Evolutionary conservation across 2,888 invertebrate species (phyloP).

Genomic region (Ferrisia virgata): DNA sequence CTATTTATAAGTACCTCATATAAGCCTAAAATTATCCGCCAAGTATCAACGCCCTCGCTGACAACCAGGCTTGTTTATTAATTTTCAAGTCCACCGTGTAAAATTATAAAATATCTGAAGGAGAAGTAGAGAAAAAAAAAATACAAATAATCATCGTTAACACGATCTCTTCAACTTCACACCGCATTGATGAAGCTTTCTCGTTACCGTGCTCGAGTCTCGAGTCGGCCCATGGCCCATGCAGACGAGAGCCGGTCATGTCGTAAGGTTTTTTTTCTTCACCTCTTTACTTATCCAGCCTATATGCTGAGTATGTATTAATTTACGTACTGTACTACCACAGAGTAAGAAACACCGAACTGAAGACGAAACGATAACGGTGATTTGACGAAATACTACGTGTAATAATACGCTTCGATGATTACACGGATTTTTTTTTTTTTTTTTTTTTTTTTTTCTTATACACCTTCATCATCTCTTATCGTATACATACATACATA

Average conservation of each 20-base stretch:
- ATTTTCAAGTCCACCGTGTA: conserved; percentile 29
- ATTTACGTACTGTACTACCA: not conserved
- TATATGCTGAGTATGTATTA: not conserved
- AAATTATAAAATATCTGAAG: not conserved
- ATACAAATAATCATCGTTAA: conserved; percentile 19
- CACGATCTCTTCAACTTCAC: not conserved
- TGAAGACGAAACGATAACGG: conserved; percentile 13
- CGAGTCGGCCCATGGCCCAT: no score
- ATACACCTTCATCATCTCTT: not conserved
- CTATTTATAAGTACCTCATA: no score
- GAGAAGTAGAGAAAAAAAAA: not conserved
- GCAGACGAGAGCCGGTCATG: conserved; percentile 8
- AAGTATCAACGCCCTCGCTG: conserved; percentile 10
- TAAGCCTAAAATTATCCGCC: not conserved
- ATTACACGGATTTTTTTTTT: conserved; percentile 5
- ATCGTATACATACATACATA: not conserved
- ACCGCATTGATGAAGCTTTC: not conserved
- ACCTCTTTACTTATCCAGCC: not conserved
- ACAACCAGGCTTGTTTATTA: not conserved
- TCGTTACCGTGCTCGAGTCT: not conserved
- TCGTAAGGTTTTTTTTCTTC: not conserved
- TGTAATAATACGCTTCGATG: conserved; percentile 9
- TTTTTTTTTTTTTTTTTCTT: not conserved
- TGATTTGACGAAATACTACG: conserved; percentile 31
- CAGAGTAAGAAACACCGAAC: not conserved